Evolutionary conservation across 2,797 vertebrate genomes (phyloP), one percentile per base, ranked within the genome.

Genomic region (Molothrus ater): DNA sequence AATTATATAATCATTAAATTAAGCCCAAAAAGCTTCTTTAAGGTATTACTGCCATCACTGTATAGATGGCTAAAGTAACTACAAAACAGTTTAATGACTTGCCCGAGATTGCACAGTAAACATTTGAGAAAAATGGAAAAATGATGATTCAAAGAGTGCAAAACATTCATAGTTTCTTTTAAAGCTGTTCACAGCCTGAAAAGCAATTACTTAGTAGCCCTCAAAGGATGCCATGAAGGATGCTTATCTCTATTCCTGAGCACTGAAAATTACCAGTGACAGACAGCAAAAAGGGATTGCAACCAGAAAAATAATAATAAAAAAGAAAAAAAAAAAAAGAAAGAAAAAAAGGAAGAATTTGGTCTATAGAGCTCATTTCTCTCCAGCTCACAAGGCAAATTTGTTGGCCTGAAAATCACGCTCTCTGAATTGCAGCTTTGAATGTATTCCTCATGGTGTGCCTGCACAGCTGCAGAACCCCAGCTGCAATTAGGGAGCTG

Each of bases 401-500:
- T 47, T 54, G 40, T 80, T 89, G 94, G 93, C 94, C 80, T 78
- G 85, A 80, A 90, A 95, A 72, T 36, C 79, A 66, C 5, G 26
- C 79, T 90, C 63, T 21, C 86, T 92, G 95, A 93, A 94, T 95
- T 82, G 92, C 73, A 80, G 88, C 86, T 64, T 9, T 86, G 93
- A 96, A 93, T 90, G 69, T 95, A 57, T 93, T 88, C 92, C 96
- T 97, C 83, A 28, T 64, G 74, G 94, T 93, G 88, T 90, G 93
- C 95, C 91, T 96, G 91, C 91, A 92, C 97, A 97, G 97, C 98
- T 98, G 97, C 97, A 97, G 93, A 80, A 59, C 84, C 87, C 95
- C 94, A 97, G 90, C 93, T 97, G 96, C 97, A 95, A 96, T 97
- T 94, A 97, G 95, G 81, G 57, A 86, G 48, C 75, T 25, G 70